Evolutionary conservation across 1,140 invertebrate species (phyloP), one percentile per base, ranked within the genome.

Genomic region (Drosophila saltans): DNA sequence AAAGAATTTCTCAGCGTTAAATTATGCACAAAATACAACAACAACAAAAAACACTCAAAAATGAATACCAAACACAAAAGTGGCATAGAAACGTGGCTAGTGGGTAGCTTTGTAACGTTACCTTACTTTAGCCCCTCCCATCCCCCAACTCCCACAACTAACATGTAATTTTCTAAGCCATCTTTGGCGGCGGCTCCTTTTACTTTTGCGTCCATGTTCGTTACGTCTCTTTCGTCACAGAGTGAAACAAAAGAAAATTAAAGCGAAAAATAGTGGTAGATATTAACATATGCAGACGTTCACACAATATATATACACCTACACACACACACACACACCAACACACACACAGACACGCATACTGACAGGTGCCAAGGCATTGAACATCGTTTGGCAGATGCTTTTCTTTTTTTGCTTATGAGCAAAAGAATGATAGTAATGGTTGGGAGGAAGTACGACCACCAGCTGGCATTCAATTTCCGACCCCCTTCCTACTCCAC

Each of bases 241-340:
- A 64, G 21, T 45, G 77, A 89, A 88, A 78, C 67, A 83, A 83
- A 84, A 59, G 74, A 56, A 88, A 88, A 82, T 89, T 88, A 80
- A 82, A 69, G 70, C 81, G 69, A 63, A 61, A 66, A 65, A 52
- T 66, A 60, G 78, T 69, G 66, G 75, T 86, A 88, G 72, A 86
- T 86, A 83, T 86, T 88, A 86, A 83, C 83, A 88, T 89, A 83
- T 88, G 83, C 84, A 84, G 84, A 69, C 58, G 74, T 89, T 88
- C 83, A 84, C 83, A 88, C 83, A 75, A 84, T 89, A 89, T 86
- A 88, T 72, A 78, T 75, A 67, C 67, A 70, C 64, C 66, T 79
- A 58, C 60, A 40, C 56, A 28, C 58, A 52, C 40, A 28, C 66
- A 36, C 33, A 1, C 33, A 1, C 33, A 5, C 63, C 55, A 56